Percentiles rank a stretch among this genome's conserved stretches.
These are phyloP conservation scores for Drosophila chauvacae DNA, from an alignment of 1,140 invertebrate species.

Conservation along the genomic window DNA sequence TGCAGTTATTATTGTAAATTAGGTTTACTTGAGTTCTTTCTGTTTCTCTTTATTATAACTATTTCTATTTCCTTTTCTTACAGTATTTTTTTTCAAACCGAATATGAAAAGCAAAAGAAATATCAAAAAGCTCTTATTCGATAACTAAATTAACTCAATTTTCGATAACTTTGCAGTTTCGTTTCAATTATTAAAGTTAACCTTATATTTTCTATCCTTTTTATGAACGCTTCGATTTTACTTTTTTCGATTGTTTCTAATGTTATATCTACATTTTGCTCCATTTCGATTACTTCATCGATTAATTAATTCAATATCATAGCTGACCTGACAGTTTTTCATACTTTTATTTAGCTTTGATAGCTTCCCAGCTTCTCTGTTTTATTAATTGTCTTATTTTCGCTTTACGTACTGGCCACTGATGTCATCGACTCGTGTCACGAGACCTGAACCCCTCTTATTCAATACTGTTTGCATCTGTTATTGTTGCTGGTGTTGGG, in stretches of 20 bases:
- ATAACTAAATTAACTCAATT: not conserved
- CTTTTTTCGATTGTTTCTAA: not conserved
- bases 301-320: not conserved
- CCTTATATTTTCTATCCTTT: not conserved
- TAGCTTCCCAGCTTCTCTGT: not conserved
- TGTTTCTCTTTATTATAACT: not conserved
- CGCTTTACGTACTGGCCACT: not conserved
- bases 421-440: conserved; percentile 30
- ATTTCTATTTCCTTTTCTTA: not conserved
- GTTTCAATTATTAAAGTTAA: not conserved
- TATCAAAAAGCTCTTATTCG: not conserved
- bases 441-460: conserved; percentile 24
- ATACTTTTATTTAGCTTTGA: not conserved
- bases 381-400: not conserved
- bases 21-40: not conserved
- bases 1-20: not conserved
- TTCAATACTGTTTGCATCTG: conserved; percentile 25
- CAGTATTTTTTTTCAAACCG: not conserved
- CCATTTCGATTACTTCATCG: not conserved
- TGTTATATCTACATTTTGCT: not conserved
- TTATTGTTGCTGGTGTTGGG: conserved; percentile 22
- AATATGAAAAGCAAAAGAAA: not conserved
- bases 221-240: not conserved
- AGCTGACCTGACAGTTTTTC: not conserved
- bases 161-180: not conserved